Evolutionary conservation across 1,140 invertebrate genomes (phyloP).

Genomic region (Diorhabda sublineata): DNA sequence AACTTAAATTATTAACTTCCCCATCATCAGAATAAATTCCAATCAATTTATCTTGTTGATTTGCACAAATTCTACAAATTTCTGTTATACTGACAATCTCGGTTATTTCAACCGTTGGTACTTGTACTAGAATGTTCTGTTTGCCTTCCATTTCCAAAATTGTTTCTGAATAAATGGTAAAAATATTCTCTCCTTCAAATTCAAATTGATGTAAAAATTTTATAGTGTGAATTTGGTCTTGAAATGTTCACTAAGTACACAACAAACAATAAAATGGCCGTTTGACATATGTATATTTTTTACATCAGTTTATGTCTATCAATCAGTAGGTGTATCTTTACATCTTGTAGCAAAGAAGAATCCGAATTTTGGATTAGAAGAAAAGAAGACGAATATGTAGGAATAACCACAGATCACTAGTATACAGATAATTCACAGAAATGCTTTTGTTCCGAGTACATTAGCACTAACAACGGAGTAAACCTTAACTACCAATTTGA

Average conservation of each 20-base stretch:
- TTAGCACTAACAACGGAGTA: too few species aligned
- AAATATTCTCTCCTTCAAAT: not conserved
- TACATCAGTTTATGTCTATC: too few species aligned
- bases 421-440: too few species aligned
- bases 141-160: conserved; percentile 14
- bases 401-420: too few species aligned
- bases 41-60: conserved; percentile 50
- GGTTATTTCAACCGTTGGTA: conserved; percentile 14
- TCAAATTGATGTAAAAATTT: conserved; percentile 15
- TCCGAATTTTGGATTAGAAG: too few species aligned
- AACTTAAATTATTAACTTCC: conserved; percentile 47
- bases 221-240: conserved; percentile 25
- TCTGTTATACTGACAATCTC: conserved; percentile 28
- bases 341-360: too few species aligned
- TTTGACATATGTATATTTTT: not conserved
- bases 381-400: too few species aligned
- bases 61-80: conserved; percentile 54
- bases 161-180: not conserved
- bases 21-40: conserved; percentile 54
- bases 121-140: conserved; percentile 14
- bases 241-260: conserved; percentile 4
- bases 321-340: too few species aligned
- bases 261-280: conserved; percentile 6
- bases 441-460: too few species aligned
- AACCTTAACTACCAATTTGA: too few species aligned